Percentiles rank a stretch among this genome's conserved stretches.
These are phyloP conservation scores for Hydrocynus forskahlii DNA, from an alignment of 2,797 vertebrate genomes.

Conservation along the genomic window DNA sequence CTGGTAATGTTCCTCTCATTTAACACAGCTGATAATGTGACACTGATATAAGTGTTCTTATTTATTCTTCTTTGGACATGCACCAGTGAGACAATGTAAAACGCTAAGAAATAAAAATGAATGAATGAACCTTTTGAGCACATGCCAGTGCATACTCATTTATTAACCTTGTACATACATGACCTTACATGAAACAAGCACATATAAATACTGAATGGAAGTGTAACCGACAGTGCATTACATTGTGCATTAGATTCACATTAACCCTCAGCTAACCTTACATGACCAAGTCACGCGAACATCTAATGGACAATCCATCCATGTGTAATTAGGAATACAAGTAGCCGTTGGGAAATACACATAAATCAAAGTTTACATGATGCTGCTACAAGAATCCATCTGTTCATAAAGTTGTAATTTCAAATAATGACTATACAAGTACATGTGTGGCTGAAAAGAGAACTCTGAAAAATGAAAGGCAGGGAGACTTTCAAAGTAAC, in stretches of 20 bases:
- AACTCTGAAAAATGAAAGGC: background rate
- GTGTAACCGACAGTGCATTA: conserved; percentile 32
- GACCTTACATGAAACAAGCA: background rate
- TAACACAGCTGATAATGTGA: background rate
- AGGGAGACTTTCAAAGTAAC: background rate
- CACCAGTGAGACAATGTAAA: background rate
- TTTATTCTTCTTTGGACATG: background rate
- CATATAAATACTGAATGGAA: background rate
- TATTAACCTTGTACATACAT: background rate
- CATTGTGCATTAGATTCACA: conserved; percentile 27
- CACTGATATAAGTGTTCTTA: background rate
- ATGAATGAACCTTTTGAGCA: background rate
- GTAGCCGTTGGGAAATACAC: background rate
- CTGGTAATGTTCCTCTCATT: background rate
- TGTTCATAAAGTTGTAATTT: too few relatives aligned
- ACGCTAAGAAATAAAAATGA: background rate
- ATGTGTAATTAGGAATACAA: conserved; percentile 16
- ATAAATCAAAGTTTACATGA: conserved; percentile 12
- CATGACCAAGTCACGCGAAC: background rate
- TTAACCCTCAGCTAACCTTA: conserved; percentile 40
- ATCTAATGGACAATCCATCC: conserved; percentile 21
- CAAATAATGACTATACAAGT: background rate
- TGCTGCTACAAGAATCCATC: conserved; percentile 21
- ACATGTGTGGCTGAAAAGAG: background rate
- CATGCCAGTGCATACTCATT: background rate